Evolutionary conservation across 2,797 vertebrate species (phyloP).

Genomic region (Ceryle rudis): DNA sequence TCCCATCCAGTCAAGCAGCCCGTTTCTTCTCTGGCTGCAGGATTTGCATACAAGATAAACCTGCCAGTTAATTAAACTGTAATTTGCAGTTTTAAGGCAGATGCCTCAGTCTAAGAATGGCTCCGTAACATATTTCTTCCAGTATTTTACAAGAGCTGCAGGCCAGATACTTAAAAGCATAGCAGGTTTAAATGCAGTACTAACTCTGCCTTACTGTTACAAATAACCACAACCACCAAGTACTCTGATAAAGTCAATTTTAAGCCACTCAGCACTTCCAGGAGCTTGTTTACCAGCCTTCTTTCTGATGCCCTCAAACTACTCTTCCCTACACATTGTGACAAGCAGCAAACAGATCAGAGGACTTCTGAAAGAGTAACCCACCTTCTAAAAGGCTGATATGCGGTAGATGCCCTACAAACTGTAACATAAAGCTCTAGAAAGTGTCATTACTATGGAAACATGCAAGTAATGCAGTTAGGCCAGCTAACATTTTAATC

Average conservation of each 20-base stretch:
- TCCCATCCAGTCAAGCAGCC: not conserved
- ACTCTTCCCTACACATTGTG: not conserved
- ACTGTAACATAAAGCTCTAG: not conserved
- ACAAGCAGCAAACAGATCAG: slow-evolving; percentile 26
- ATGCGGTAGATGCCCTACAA: not conserved
- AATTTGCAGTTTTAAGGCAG: slow-evolving; percentile 6
- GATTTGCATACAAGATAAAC: not conserved
- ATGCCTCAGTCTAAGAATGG: not conserved
- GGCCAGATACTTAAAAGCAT: not conserved
- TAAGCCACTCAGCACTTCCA: not conserved
- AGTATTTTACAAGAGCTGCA: not conserved
- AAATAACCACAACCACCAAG: not conserved
- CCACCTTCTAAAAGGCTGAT: not conserved
- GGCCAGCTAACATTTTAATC: slow-evolving; percentile 28
- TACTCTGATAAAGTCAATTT: not conserved
- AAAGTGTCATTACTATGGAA: slow-evolving; percentile 52
- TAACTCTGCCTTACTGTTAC: not conserved
- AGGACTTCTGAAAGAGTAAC: not conserved
- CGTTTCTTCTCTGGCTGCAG: not conserved
- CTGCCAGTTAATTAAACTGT: slow-evolving; percentile 15
- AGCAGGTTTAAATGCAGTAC: not conserved
- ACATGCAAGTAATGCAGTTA: not conserved
- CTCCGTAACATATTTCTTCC: not conserved
- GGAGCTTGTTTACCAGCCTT: not conserved
- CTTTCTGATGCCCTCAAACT: not conserved